Conservation (phyloP, 2,888 invertebrate genomes). For the Cenopis cana region DNA sequence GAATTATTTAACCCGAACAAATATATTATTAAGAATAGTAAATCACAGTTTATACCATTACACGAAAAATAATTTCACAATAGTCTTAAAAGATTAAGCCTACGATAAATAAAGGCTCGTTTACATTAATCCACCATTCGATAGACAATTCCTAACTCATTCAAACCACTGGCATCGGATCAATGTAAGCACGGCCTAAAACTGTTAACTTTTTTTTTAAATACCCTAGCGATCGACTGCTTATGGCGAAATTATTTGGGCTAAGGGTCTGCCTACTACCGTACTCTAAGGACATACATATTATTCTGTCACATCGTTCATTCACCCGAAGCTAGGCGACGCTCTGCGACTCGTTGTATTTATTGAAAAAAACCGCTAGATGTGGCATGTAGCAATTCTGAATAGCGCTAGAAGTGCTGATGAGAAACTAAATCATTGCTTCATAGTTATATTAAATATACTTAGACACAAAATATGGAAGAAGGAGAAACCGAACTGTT, state of each 20-base stretch:
- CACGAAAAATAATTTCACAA: background rate
- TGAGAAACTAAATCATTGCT: no score
- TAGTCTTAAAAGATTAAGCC: background rate
- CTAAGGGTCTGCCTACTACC: conserved; percentile 13
- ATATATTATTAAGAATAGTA: background rate
- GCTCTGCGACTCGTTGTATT: background rate
- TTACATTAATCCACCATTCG: no score
- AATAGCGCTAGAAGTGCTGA: no score
- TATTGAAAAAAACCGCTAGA: no score
- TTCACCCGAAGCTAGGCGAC: conserved; percentile 16
- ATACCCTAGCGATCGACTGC: conserved; percentile 28
- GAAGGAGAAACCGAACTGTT: no score
- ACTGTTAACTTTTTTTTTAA: background rate
- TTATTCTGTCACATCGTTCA: conserved; percentile 11
- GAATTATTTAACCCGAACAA: background rate
- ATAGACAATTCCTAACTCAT: background rate
- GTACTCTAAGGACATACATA: conserved; percentile 9
- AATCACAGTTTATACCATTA: background rate
- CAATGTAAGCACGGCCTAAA: background rate
- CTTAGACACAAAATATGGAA: no score
- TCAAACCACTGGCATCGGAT: background rate
- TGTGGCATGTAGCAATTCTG: no score
- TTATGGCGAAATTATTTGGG: background rate
- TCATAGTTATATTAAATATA: no score
- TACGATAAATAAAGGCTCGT: background rate